phyloP scores from a whole-genome alignment of 1,140 invertebrate species.

The Berghia stephanieae region DNA sequence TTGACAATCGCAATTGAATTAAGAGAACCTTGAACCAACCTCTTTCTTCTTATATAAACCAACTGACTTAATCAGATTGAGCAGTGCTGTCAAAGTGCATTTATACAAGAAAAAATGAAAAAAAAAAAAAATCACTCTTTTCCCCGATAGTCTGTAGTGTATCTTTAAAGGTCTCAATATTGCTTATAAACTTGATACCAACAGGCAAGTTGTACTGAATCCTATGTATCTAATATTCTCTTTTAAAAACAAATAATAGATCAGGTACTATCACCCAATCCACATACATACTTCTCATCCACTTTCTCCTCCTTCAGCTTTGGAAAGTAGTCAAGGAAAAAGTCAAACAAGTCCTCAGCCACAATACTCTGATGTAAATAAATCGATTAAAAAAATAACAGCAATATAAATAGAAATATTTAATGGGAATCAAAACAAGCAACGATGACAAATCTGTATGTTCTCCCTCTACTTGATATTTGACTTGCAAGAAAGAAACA shows the following conservation, averaged over 20 bases:
- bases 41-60: too few relatives aligned
- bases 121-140: neutral
- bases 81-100: too few relatives aligned
- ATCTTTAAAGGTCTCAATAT: neutral
- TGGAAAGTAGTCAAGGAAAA: constrained; percentile 48
- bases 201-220: neutral
- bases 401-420: neutral
- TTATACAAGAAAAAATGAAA: too few relatives aligned
- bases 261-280: neutral
- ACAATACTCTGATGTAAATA: constrained; percentile 44
- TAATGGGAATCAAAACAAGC: neutral
- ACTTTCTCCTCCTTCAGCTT: constrained; percentile 38
- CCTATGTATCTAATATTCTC: neutral
- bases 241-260: neutral
- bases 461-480: too few relatives aligned
- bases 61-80: too few relatives aligned
- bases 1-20: too few relatives aligned
- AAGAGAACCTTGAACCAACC: too few relatives aligned
- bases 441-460: too few relatives aligned
- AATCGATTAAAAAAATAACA: neutral
- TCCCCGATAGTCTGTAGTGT: neutral
- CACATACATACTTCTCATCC: constrained; percentile 36
- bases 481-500: too few relatives aligned
- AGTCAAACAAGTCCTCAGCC: constrained; percentile 48
- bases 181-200: neutral